phyloP scores from a whole-genome alignment of 2,888 invertebrate genomes.

The Rotaria sp. region DNA sequence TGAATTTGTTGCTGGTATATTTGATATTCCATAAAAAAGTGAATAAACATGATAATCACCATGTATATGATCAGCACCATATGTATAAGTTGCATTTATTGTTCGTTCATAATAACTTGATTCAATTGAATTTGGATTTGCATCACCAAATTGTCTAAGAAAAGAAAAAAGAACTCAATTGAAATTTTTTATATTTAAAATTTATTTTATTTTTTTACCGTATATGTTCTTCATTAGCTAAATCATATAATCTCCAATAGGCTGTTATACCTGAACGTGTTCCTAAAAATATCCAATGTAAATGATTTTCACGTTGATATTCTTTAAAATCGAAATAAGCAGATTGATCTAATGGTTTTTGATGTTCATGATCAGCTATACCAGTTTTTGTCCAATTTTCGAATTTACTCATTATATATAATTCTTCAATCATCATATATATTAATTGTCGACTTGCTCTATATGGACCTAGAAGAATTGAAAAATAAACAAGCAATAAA shows the following conservation, averaged over 20 bases:
- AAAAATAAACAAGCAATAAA: neutral
- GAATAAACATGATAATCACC: neutral
- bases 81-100: neutral
- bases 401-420: conserved; percentile 15
- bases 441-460: conserved; percentile 1
- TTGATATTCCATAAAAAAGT: conserved; percentile 18
- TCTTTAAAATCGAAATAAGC: neutral
- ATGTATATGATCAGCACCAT: conserved; percentile 10
- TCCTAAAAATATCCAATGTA: neutral
- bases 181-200: neutral
- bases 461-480: neutral
- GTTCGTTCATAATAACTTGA: conserved; percentile 29
- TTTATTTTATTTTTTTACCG: neutral
- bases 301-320: conserved; percentile 19
- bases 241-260: conserved; percentile 3
- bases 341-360: neutral
- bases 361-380: neutral
- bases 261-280: conserved; percentile 20
- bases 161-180: neutral
- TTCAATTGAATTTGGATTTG: conserved; percentile 28
- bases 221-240: conserved; percentile 18
- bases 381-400: conserved; percentile 27
- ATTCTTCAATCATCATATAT: conserved; percentile 28
- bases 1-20: neutral
- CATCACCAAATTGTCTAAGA: conserved; percentile 4